Percentiles rank a stretch among this genome's conserved stretches.
Conservation (phyloP, 37 sponge, comb jelly and placozoan genomes). For the Cladorhizidae sp. region DNA sequence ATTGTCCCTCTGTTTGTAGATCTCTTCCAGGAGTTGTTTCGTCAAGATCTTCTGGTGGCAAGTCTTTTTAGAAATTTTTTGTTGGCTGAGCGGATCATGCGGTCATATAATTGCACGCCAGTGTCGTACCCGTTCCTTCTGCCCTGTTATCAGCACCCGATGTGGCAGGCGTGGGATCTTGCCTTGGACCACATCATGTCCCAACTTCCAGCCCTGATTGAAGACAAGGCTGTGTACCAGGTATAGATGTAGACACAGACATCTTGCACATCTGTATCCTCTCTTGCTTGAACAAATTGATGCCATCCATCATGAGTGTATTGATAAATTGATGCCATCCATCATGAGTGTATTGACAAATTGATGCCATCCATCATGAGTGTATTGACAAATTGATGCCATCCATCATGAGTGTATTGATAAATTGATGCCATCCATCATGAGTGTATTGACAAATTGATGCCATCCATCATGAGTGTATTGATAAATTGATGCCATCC, state of each 20-base stretch:
- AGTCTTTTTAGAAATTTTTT: constrained; percentile 95
- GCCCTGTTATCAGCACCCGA: constrained; percentile 85
- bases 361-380: too few relatives aligned
- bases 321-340: too few relatives aligned
- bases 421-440: too few relatives aligned
- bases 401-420: too few relatives aligned
- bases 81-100: constrained; percentile 93
- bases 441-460: too few relatives aligned
- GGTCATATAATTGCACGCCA: constrained; percentile 88
- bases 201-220: constrained; percentile 71
- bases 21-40: constrained; percentile 88
- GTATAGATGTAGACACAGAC: constrained; percentile 8
- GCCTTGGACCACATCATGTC: constrained; percentile 88
- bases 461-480: too few relatives aligned
- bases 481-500: too few relatives aligned
- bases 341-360: too few relatives aligned
- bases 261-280: neutral
- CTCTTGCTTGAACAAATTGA: neutral
- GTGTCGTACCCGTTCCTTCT: constrained; percentile 86
- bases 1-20: too few relatives aligned
- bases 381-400: too few relatives aligned
- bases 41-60: constrained; percentile 96
- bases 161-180: constrained; percentile 96
- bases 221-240: constrained; percentile 59
- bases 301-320: too few relatives aligned